A percentile compares a stretch with the other conserved stretches of the same genome.
These are phyloP conservation scores for Mirza zaza DNA, from an alignment of 2,113 vertebrate genomes.

Conservation along the genomic window DNA sequence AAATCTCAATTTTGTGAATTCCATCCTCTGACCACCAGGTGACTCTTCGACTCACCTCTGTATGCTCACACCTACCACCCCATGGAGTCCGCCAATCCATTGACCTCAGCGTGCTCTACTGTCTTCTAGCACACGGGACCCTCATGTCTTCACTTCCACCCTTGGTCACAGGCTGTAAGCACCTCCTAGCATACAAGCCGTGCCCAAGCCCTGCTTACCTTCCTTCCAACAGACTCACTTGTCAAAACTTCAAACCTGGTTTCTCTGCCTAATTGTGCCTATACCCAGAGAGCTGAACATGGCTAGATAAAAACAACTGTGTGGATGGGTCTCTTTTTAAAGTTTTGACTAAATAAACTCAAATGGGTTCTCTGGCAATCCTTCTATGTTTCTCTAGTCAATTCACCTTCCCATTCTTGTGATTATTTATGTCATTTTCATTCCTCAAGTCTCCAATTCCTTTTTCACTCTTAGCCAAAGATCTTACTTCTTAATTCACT, in stretches of 20 bases:
- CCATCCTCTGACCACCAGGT: background rate
- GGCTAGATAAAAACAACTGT: background rate
- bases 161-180: background rate
- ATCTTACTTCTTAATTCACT: background rate
- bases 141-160: background rate
- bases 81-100: background rate
- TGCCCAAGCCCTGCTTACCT: background rate
- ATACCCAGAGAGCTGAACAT: background rate
- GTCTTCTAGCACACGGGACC: background rate
- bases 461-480: background rate
- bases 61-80: background rate
- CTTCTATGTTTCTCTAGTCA: background rate
- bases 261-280: background rate
- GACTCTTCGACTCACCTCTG: background rate
- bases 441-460: background rate
- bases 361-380: background rate
- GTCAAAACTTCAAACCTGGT: background rate
- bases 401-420: background rate
- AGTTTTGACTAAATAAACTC: background rate
- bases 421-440: background rate
- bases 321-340: background rate
- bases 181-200: background rate
- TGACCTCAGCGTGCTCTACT: background rate
- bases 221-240: background rate
- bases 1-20: background rate